Evolutionary conservation across 2,888 invertebrate genomes (phyloP).

Genomic region (Girardia tigrina): DNA sequence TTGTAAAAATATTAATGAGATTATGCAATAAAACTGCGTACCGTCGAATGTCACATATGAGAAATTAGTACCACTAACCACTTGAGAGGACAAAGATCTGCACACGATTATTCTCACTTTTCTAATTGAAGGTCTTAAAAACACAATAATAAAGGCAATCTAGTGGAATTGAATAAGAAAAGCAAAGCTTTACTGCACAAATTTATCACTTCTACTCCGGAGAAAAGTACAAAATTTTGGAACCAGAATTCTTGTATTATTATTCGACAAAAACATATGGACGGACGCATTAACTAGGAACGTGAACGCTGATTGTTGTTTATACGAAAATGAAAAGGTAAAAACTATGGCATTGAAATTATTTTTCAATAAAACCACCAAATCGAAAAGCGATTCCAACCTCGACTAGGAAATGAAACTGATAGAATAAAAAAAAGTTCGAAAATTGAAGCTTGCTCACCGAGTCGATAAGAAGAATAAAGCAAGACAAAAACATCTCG

Average conservation of each 20-base stretch:
- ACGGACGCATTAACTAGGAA: slow-evolving; percentile 93
- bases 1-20: not conserved
- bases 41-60: not conserved
- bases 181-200: not conserved
- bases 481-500: slow-evolving; percentile 76
- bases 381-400: not conserved
- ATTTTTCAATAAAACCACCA: not conserved
- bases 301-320: slow-evolving; percentile 79
- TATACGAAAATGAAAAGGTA: slow-evolving; percentile 84
- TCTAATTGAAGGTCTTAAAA: not conserved
- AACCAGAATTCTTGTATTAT: slow-evolving; percentile 80
- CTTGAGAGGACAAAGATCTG: not conserved
- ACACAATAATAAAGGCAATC: not conserved
- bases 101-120: not conserved
- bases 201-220: not conserved
- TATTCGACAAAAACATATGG: slow-evolving; percentile 90
- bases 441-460: slow-evolving; percentile 58
- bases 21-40: not conserved
- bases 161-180: slow-evolving; percentile 12
- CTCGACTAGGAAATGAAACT: not conserved
- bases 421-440: slow-evolving; percentile 42
- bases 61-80: not conserved
- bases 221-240: slow-evolving; percentile 1
- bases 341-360: slow-evolving; percentile 27
- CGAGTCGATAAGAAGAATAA: slow-evolving; percentile 85